Conservation (phyloP, 2,797 vertebrate species). For the Ptychadena robeensis region DNA sequence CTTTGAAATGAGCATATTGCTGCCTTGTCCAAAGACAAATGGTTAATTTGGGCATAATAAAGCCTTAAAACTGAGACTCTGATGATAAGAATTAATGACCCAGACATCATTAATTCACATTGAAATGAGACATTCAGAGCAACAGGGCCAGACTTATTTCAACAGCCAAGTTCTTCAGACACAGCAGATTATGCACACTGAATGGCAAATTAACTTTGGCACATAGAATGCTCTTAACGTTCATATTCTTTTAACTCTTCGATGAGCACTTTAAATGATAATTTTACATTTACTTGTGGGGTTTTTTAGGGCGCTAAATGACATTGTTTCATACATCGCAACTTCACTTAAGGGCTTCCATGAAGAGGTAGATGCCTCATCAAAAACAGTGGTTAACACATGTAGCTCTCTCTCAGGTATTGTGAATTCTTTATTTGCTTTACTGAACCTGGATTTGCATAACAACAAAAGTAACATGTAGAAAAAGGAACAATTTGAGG, state of each 20-base stretch:
- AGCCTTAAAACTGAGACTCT: constrained; percentile 31
- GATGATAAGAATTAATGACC: constrained; percentile 60
- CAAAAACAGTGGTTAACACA: not conserved
- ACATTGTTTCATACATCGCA: not conserved
- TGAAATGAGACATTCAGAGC: constrained; percentile 60
- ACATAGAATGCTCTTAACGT: constrained; percentile 31
- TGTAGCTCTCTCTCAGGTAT: not conserved
- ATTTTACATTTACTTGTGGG: not conserved
- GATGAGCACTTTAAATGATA: constrained; percentile 2
- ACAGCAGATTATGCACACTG: constrained; percentile 53
- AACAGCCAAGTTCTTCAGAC: constrained; percentile 61
- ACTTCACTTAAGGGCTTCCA: not conserved
- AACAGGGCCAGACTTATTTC: constrained; percentile 58
- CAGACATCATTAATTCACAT: constrained; percentile 62
- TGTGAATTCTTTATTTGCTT: not conserved
- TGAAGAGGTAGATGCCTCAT: not conserved
- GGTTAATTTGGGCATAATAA: constrained; percentile 49
- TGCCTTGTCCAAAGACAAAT: constrained; percentile 29
- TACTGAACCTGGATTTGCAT: not conserved
- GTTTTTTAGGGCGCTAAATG: not conserved
- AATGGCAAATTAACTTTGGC: constrained; percentile 62
- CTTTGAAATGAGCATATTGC: constrained; percentile 22
- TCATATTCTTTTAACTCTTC: constrained; percentile 27
- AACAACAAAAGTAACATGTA: no score
- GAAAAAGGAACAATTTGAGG: no score